Percentiles rank a stretch among this genome's conserved stretches.
Evolutionary conservation across 2,888 invertebrate genomes (phyloP).

Genomic region (Lepidocyrtoides sp.): DNA sequence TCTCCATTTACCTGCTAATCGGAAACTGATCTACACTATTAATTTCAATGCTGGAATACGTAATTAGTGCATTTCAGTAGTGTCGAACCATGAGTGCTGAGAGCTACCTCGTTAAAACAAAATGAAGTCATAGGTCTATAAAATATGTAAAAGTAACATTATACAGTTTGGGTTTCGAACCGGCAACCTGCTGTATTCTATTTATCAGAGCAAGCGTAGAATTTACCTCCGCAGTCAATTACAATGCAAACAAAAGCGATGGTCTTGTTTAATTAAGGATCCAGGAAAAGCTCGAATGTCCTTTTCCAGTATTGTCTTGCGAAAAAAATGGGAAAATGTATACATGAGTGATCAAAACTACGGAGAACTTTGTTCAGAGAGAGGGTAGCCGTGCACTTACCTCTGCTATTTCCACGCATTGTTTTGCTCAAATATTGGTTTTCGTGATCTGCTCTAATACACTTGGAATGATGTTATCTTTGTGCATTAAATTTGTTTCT

Average conservation of each 20-base stretch:
- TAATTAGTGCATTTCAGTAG: not conserved
- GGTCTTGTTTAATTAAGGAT: not conserved
- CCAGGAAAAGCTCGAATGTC: not conserved
- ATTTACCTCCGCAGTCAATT: not conserved
- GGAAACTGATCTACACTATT: not conserved
- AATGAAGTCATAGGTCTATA: not conserved
- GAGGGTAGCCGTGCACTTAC: not conserved
- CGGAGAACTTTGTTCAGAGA: not conserved
- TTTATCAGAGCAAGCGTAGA: not conserved
- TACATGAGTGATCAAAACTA: constrained; percentile 1
- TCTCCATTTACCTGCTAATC: not conserved
- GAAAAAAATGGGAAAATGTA: not conserved
- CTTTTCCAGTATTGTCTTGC: not conserved
- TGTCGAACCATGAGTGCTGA: not conserved
- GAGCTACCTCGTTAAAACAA: too few relatives aligned
- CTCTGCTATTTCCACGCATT: not conserved
- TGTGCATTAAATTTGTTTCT: too few relatives aligned
- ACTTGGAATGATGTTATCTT: not conserved
- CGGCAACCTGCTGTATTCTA: not conserved
- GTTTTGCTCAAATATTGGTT: not conserved
- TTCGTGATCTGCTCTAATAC: not conserved
- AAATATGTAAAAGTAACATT: not conserved
- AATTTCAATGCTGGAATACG: not conserved
- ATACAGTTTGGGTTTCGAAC: too few relatives aligned
- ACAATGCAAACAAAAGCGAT: not conserved